Evolutionary conservation across 1,140 invertebrate genomes (phyloP), one percentile per base, ranked within the genome.

Genomic region (Drosophila hydei): DNA sequence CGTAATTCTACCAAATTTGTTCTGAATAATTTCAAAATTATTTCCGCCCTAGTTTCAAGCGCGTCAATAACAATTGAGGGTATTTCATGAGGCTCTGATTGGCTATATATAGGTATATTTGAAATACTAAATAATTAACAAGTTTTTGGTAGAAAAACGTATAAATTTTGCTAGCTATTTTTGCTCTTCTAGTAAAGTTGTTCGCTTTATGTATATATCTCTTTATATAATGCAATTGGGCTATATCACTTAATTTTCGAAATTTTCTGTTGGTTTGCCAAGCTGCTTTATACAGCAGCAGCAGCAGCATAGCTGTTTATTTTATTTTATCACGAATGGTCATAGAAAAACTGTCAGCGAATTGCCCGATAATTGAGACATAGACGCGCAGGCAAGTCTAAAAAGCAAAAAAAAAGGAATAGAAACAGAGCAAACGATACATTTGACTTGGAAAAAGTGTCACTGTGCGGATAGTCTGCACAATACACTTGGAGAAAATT

Each of bases 331-430:
- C 36, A 38, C 7, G 42, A 47, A 30, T 63, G 21, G n/a, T 27
- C 38, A 18, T 36, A 52, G 23, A 45, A 30, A 69, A 58, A 58
- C 36, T 78, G 75, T 33, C 76, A 63, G 38, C 42, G n/a, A 55
- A 61, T 63, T 55, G 54, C 7, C 14, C n/a, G 43, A 50, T 77
- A 79, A 79, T 77, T 51, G 47, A 77, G 73, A 68, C 33, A 55
- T 23, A 47, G 52, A 56, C 36, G 18, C 40, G 11, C 12, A 16
- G 38, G 38, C 38, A 14, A 42, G 38, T 14, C 14, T 4, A 43
- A 27, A 33, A 12, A 33, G 7, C 5, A 36, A 36, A 52, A 21
- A 9, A 65, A 54, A 58, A 40, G n/a, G n/a, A 42, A 14, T 14
- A 4, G 38, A 42, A 42, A 16, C 38, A 6, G n/a, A 43, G 51